phyloP scores from a whole-genome alignment of 1,140 invertebrate species.

The Scaptomyza montana region DNA sequence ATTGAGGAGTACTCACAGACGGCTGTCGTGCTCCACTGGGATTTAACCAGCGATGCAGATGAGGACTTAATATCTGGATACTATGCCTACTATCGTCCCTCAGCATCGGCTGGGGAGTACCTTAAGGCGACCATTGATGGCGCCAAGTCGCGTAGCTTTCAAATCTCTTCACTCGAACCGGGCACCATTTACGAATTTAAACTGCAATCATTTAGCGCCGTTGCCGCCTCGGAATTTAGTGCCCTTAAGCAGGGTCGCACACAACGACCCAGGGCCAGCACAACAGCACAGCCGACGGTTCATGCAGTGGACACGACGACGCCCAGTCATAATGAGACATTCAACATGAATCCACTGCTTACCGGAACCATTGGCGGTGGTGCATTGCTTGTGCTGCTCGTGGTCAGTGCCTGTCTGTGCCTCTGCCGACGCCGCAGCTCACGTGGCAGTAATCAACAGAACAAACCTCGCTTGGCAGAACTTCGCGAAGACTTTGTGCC shows the following conservation, averaged over 20 bases:
- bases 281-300: constrained; percentile 52
- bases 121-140: constrained; percentile 91
- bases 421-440: constrained; percentile 75
- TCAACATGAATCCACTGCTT: constrained; percentile 57
- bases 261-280: constrained; percentile 71
- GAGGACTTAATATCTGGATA: constrained; percentile 86
- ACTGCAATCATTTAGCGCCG: constrained; percentile 94
- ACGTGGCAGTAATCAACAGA: constrained; percentile 69
- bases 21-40: constrained; percentile 90
- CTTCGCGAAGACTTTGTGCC: constrained; percentile 72
- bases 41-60: constrained; percentile 45
- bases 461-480: constrained; percentile 75
- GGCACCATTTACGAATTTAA: constrained; percentile 95
- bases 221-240: constrained; percentile 94
- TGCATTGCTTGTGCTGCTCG: constrained; percentile 61
- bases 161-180: constrained; percentile 90
- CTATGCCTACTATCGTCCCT: constrained; percentile 94
- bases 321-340: constrained; percentile 70
- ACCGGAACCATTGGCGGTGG: constrained; percentile 66
- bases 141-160: constrained; percentile 87
- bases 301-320: constrained; percentile 53
- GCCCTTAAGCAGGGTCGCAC: constrained; percentile 90
- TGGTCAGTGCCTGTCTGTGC: constrained; percentile 74
- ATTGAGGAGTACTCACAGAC: constrained; percentile 89
- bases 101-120: constrained; percentile 92